Conservation (phyloP, 2,797 vertebrate species). For the Cyclura pinguis region DNA sequence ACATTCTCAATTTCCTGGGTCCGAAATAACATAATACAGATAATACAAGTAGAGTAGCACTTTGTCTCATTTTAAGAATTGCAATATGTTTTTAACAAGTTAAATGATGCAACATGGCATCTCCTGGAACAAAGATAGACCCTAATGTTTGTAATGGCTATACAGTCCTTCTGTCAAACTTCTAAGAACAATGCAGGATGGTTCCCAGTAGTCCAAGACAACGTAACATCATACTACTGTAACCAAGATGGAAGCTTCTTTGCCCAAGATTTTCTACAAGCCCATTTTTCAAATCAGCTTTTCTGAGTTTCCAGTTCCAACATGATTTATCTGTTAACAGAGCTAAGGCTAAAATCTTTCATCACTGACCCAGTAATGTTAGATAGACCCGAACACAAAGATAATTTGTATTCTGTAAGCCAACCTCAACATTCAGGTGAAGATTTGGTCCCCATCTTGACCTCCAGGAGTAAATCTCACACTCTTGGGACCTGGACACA, state of each 20-base stretch:
- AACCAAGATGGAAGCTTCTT: background rate
- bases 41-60: background rate
- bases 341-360: too few relatives aligned
- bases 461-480: background rate
- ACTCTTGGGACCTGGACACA: background rate
- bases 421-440: background rate
- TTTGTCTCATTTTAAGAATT: background rate
- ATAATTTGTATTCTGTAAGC: background rate
- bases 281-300: background rate
- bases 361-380: background rate
- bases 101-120: background rate
- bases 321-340: background rate
- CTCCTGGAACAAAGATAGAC: background rate
- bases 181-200: background rate
- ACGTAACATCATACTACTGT: background rate
- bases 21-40: background rate
- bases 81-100: background rate
- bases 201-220: background rate
- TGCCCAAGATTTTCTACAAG: background rate
- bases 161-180: background rate
- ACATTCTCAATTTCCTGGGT: background rate
- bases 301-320: background rate
- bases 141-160: background rate
- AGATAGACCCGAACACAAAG: background rate
- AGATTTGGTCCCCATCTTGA: background rate